Evolutionary conservation across 2,888 invertebrate species (phyloP).

Genomic region (Aleiodes alternator): DNA sequence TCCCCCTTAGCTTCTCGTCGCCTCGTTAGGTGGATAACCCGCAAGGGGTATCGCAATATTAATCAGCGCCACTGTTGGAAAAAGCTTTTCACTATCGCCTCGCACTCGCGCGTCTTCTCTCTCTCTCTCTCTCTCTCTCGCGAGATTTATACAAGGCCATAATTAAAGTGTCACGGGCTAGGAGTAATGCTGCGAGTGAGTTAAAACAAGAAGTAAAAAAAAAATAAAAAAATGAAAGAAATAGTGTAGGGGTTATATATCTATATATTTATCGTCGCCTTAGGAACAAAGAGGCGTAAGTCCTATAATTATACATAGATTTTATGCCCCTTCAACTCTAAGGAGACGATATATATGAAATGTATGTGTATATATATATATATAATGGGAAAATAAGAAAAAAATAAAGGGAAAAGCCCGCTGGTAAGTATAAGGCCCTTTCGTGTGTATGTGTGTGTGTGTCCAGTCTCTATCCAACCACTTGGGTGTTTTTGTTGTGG

Average conservation of each 20-base stretch:
- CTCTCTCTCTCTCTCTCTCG: constrained; percentile 46
- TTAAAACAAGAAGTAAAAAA: constrained; percentile 61
- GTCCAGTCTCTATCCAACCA: constrained; percentile 6
- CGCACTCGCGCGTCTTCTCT: constrained; percentile 28
- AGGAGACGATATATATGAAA: too few relatives aligned
- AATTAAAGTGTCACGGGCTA: constrained; percentile 72
- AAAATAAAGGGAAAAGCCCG: constrained; percentile 45
- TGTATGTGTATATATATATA: background rate
- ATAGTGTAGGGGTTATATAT: constrained; percentile 32
- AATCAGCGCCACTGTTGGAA: constrained; percentile 44
- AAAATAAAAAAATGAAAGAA: constrained; percentile 42
- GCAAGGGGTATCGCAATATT: constrained; percentile 46
- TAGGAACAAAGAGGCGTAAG: too few relatives aligned
- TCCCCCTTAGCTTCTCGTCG: constrained; percentile 35
- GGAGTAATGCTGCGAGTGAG: constrained; percentile 69
- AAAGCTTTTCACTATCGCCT: constrained; percentile 47
- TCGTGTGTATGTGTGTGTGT: constrained; percentile 34
- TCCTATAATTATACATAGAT: too few relatives aligned
- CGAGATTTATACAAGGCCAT: constrained; percentile 70
- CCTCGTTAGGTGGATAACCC: constrained; percentile 45
- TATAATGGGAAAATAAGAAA: constrained; percentile 35
- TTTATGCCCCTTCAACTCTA: too few relatives aligned
- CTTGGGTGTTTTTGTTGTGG: constrained; percentile 59
- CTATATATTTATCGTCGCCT: too few relatives aligned
- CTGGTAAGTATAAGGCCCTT: constrained; percentile 31